Base-by-base conservation (phyloP, 2,888 invertebrate genomes). In the Deilephila porcellus region DNA sequence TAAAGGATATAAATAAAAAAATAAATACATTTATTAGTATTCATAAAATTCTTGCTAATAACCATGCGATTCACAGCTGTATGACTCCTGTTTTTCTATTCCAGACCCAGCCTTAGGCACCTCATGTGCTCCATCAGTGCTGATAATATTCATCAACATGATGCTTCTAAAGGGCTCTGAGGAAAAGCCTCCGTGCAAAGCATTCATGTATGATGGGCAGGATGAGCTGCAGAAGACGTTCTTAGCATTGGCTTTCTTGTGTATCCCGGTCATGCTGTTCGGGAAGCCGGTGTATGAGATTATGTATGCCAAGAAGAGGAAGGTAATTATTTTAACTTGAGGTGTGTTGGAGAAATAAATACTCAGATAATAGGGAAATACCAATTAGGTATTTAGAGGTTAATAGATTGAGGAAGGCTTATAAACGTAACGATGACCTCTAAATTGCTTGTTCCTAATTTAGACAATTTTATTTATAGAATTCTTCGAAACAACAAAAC, bases 131-230 rank as follows among this genome's bases (percentile, higher is more conserved):
- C 98, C 98, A 0, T 97, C 97, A 45, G 96, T 98, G 0, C 95
- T 98, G 29, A 97, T 98, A 75, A 96, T 97, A 75, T 96, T 97
- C 84, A 98, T 97, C 88, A 97, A 97, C 89, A 98, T 98, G 98
- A 96, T 97, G 92, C 91, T 97, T 81, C 88, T 96, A 82, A 97
- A 96, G 82, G 79, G 87, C 73, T 84, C 93, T 0, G 88, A 88
- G 0, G 86, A 87, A 14, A 90, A 90, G 8, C 81, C 86, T 0
- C 93, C 91, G 0, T 97, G 96, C 82, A 86, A 92, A 0, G 86
- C 92, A 1, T 95, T 93, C 81, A 97, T 97, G 96, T 97, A 95
- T 76, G 88, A 92, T 0, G 95, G 95, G 0, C 96, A 97, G 84
- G 89, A 90, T 0, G 83, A 79, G 0, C 79, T 98, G 4, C 97